Conservation (phyloP, 2,888 invertebrate species). For the Torymus aiolomorphi region DNA sequence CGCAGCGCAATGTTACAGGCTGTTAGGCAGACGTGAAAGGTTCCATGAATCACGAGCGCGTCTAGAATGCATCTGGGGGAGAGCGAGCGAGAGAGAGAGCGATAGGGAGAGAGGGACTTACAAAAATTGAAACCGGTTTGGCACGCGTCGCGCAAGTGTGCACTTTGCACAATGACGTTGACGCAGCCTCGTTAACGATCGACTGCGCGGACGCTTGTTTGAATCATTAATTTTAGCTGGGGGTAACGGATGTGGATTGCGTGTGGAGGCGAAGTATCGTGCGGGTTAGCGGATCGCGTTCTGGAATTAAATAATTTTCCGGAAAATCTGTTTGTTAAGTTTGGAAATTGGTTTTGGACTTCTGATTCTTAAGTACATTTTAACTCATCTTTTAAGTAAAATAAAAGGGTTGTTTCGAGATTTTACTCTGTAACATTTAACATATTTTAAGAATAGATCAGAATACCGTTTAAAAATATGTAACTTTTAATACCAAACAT, state of each 20-base stretch:
- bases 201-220: constrained; percentile 2
- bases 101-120: constrained; percentile 33
- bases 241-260: constrained; percentile 9
- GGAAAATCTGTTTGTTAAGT: too few relatives aligned
- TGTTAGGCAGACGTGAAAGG: constrained; percentile 70
- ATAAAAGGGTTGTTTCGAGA: too few relatives aligned
- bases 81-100: constrained; percentile 26
- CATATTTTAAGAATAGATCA: too few relatives aligned
- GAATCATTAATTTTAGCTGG: constrained; percentile 27
- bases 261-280: too few relatives aligned
- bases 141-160: constrained; percentile 59
- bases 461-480: too few relatives aligned
- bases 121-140: constrained; percentile 65
- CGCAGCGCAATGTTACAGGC: constrained; percentile 72
- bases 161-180: constrained; percentile 38
- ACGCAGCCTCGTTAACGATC: background rate
- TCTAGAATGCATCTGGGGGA: constrained; percentile 55
- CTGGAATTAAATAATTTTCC: too few relatives aligned
- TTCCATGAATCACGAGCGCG: constrained; percentile 69
- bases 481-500: too few relatives aligned
- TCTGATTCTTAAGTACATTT: too few relatives aligned
- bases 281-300: too few relatives aligned
- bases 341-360: too few relatives aligned
- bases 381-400: too few relatives aligned
- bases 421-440: too few relatives aligned